These are phyloP conservation scores for Catostomus latipinnis DNA, from an alignment of 2,797 vertebrate genomes.

Conservation along the genomic window DNA sequence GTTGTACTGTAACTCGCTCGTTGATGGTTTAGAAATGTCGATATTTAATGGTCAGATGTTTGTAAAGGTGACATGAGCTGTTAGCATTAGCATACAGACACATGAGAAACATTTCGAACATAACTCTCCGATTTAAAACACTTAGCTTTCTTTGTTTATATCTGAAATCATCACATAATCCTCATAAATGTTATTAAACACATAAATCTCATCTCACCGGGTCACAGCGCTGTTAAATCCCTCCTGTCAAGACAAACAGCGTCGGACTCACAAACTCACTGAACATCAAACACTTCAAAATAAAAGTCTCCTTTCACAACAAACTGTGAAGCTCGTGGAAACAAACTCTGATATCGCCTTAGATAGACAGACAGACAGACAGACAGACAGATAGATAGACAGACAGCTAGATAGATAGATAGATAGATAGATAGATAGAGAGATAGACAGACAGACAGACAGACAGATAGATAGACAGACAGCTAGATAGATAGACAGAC, in stretches of 20 bases:
- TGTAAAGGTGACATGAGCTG: constrained; percentile 37
- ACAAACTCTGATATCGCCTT: not conserved
- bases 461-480: no score
- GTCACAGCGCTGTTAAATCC: constrained; percentile 13
- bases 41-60: not conserved
- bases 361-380: no score
- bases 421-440: no score
- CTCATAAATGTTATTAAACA: not conserved
- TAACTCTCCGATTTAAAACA: not conserved
- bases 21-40: not conserved
- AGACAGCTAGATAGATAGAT: no score
- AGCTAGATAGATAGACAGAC: no score
- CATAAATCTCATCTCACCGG: not conserved
- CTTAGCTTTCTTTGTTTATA: not conserved
- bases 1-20: not conserved
- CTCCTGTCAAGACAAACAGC: constrained; percentile 24
- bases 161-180: not conserved
- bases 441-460: no score
- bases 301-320: constrained; percentile 15
- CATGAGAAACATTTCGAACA: not conserved
- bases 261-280: not conserved
- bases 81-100: constrained; percentile 15
- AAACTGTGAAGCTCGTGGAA: not conserved
- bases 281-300: not conserved
- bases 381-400: no score